Conservation (phyloP, 2,888 invertebrate species). For the Drosophila leonis region DNA sequence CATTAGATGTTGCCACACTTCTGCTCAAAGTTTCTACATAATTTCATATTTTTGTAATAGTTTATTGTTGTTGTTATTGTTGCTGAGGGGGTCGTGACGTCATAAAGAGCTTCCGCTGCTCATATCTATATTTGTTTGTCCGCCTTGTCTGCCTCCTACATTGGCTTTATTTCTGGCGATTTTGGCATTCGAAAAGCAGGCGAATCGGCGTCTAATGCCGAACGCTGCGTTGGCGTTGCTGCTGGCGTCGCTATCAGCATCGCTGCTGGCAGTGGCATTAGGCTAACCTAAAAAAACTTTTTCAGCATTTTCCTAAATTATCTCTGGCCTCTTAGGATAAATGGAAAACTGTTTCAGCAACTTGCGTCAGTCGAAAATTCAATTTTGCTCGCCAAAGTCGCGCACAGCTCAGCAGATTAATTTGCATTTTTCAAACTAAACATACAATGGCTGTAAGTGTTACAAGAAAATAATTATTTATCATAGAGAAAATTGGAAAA, state of each 20-base stretch:
- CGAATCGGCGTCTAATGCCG: slow-evolving; percentile 29
- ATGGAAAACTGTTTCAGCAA: slow-evolving; percentile 80
- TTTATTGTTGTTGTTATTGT: slow-evolving; percentile 18
- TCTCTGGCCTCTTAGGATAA: slow-evolving; percentile 73
- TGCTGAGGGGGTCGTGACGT: slow-evolving; percentile 55
- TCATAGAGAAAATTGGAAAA: not conserved
- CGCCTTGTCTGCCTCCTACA: slow-evolving; percentile 53
- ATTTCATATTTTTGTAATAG: slow-evolving; percentile 34
- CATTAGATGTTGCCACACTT: slow-evolving; percentile 68
- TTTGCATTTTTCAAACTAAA: slow-evolving; percentile 45
- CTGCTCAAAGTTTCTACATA: slow-evolving; percentile 43
- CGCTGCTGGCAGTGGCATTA: slow-evolving; percentile 57
- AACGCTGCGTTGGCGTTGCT: slow-evolving; percentile 33
- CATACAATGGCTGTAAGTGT: slow-evolving; percentile 82
- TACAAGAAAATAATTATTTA: not conserved
- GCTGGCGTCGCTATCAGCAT: slow-evolving; percentile 11
- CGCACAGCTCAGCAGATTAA: slow-evolving; percentile 39
- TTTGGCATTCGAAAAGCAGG: slow-evolving; percentile 61
- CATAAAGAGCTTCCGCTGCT: slow-evolving; percentile 68
- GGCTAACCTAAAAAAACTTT: slow-evolving; percentile 70
- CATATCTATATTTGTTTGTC: slow-evolving; percentile 59
- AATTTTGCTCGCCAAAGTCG: slow-evolving; percentile 80
- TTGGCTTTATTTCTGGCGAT: slow-evolving; percentile 72
- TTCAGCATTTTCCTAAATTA: slow-evolving; percentile 65
- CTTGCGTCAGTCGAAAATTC: slow-evolving; percentile 82